Base-by-base conservation (phyloP, 1,140 invertebrate species). In the Diachasma alloeum region DNA sequence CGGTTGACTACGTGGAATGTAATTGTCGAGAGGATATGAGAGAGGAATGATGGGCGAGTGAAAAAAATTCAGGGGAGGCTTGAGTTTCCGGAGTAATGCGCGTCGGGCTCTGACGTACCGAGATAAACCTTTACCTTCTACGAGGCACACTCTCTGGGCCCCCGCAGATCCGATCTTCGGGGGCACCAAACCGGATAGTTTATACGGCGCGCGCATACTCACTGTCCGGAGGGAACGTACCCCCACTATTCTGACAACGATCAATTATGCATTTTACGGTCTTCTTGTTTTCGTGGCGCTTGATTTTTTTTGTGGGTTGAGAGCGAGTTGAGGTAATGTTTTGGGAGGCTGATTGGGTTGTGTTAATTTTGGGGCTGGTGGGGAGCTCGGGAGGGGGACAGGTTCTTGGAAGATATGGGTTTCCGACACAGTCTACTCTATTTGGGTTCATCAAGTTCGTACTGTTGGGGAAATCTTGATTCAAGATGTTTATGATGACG, bases 151-250 rank as follows among this genome's bases (percentile, higher is more conserved):
- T 68, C 15, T n/a, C 3, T 37, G 66, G 59, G 19, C 59, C 59
- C 59, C 59, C 11, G 39, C 15, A 68, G 66, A 68, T 68, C 66
- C 26, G 36, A 68, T 68, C 66, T 68, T 42, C 36, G 26, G 36
- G 66, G 66, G 36, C 66, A 68, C 36, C 66, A 68, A 68, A 68
- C 66, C 66, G 66, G 66, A 68, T 68, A 68, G 66, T 68, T 68
- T 68, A 68, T 39, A 17, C 36, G 66, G 66, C 66, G 66, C 13
- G 31, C 66, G n/a, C 66, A 63, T 68, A 39, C 66, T 19, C 66
- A 68, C 26, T 36, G 36, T 68, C 24, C 59, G 22, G 59, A 63
- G 59, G 24, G 22, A 63, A 63, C 24, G 0, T 19, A 26, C 11
- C 59, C 59, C 59, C 24, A n/a, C 11, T 10, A 19, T 63, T 63